These are phyloP conservation scores for Lophius piscatorius DNA, from an alignment of 2,113 vertebrate genomes.

Conservation along the genomic window DNA sequence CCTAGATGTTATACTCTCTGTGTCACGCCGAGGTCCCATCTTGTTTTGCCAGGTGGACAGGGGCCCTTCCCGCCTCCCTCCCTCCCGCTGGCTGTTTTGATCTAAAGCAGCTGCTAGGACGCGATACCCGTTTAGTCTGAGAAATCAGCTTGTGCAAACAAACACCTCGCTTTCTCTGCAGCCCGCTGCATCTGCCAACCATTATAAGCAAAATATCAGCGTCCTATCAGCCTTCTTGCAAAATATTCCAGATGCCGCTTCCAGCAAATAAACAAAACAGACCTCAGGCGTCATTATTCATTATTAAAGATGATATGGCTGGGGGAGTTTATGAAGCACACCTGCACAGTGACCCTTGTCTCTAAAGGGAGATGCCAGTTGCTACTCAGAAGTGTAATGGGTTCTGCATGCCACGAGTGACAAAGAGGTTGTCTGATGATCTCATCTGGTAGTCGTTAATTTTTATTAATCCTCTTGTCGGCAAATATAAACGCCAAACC, in stretches of 20 bases:
- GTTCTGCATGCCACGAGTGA: conserved; percentile 9
- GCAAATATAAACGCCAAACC: conserved; percentile 43
- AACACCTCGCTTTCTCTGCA: conserved; percentile 79
- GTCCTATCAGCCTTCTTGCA: conserved; percentile 48
- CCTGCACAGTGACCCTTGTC: conserved; percentile 36
- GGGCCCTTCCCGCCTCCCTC: conserved; percentile 21
- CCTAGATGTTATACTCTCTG: conserved; percentile 76
- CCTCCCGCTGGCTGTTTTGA: conserved; percentile 81
- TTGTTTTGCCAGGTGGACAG: conserved; percentile 93
- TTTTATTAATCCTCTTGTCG: conserved; percentile 50
- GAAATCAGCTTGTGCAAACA: conserved; percentile 94
- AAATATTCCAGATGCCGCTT: conserved; percentile 81
- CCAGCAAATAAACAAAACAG: conserved; percentile 88
- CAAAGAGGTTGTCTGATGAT: neutral
- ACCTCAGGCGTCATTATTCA: conserved; percentile 79
- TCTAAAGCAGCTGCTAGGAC: conserved; percentile 89
- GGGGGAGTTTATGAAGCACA: conserved; percentile 58
- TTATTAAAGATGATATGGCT: conserved; percentile 68
- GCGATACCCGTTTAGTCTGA: conserved; percentile 87
- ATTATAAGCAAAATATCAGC: conserved; percentile 85
- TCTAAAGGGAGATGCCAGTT: conserved; percentile 23
- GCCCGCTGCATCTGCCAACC: conserved; percentile 88
- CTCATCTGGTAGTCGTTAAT: conserved; percentile 37
- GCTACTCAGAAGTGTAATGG: conserved; percentile 32
- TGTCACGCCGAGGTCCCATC: conserved; percentile 78